Base-by-base conservation (phyloP, 2,797 vertebrate genomes). In the Momotus momota region DNA sequence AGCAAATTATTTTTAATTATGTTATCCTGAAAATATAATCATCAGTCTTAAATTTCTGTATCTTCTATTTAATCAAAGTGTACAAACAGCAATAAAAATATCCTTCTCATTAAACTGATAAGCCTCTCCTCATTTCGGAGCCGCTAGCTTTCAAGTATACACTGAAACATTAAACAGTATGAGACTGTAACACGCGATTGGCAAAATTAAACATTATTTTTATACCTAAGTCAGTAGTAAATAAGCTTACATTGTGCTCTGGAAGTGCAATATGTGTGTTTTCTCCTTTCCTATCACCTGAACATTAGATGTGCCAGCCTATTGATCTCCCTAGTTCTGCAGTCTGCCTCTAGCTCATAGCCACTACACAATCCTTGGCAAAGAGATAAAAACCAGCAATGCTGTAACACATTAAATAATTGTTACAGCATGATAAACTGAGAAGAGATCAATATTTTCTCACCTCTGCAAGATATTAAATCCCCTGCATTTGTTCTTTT, bases 1-100 rank as follows among this genome's bases (percentile, higher is more conserved):
- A 96, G 88, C 64, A 96, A 95, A 93, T 96, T 94, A 86, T 69
- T 86, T 82, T 92, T 92, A 96, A 94, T 96, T 94, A 97, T 95
- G 92, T 75, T 84, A 90, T 90, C 73, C 81, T 94, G 92, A 90
- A 96, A 79, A 83, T 96, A 91, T 80, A 91, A 95, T 72, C 23
- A 86, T 41, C 81, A 95, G 87, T 88, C 45, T 77, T 94, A 96
- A 93, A 94, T 92, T 87, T 96, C 75, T 77, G 67, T 81, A 88
- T 86, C 69, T 90, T 80, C 88, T 91, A 74, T 96, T 97, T 97
- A 96, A 97, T 93, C 81, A 90, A 96, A 97, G 51, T 14, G 9
- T 91, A 92, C 87, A 91, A 96, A 89, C 46, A 84, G 79, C 60
- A 88, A 62, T 45, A 93, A 87, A 96, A 96, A 81, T 69, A 84